These are phyloP conservation scores for Cryptocheilus praepositus DNA, from an alignment of 2,888 invertebrate species.

Conservation along the genomic window DNA sequence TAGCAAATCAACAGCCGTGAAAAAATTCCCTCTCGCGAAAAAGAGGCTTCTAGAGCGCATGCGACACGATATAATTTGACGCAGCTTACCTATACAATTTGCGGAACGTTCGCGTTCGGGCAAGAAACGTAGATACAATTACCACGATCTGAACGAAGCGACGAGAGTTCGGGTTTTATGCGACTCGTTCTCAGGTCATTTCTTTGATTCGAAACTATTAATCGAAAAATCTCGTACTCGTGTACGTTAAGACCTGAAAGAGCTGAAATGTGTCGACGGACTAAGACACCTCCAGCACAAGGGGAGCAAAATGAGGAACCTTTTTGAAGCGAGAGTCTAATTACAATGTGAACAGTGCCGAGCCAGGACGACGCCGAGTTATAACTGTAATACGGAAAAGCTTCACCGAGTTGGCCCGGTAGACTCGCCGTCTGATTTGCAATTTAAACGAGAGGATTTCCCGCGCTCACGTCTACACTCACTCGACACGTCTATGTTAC, in stretches of 20 bases:
- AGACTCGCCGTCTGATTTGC: conserved; percentile 43
- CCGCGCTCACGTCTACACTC: conserved; percentile 15
- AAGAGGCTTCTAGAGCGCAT: too few relatives aligned
- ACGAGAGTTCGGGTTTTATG: too few relatives aligned
- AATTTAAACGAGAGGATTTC: conserved; percentile 53
- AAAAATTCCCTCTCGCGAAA: too few relatives aligned
- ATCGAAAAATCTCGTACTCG: not conserved
- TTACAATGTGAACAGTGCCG: conserved; percentile 25
- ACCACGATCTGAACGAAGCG: too few relatives aligned
- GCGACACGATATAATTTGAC: too few relatives aligned
- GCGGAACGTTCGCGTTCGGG: too few relatives aligned
- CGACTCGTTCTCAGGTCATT: too few relatives aligned
- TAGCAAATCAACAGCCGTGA: too few relatives aligned
- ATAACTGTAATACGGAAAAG: conserved; percentile 34
- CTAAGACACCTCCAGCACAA: too few relatives aligned
- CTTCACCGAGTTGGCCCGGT: conserved; percentile 36
- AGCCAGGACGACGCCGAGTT: conserved; percentile 13
- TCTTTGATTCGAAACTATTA: not conserved
- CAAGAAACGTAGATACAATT: too few relatives aligned
- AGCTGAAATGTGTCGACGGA: not conserved
- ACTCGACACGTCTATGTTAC: not conserved
- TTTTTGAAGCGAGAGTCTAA: conserved; percentile 22
- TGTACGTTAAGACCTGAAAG: not conserved
- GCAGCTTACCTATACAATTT: too few relatives aligned
- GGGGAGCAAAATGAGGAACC: not conserved